Conservation (phyloP, 2,888 invertebrate genomes). For the Sabellastarte sp. region DNA sequence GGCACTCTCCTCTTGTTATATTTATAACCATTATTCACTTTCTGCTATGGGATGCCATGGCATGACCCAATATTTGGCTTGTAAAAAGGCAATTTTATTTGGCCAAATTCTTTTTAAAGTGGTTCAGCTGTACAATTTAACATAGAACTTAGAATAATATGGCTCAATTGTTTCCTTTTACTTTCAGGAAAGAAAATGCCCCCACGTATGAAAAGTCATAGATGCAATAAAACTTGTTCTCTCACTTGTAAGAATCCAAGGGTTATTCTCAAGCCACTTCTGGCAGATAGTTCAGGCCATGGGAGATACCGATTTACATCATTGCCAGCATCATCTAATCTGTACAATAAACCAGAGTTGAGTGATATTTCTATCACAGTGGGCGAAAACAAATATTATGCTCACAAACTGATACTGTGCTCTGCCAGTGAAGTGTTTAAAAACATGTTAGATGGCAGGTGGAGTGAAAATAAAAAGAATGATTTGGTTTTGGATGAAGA, state of each 20-base stretch:
- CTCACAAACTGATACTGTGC: constrained; percentile 25
- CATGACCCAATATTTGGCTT: no score
- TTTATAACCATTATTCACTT: no score
- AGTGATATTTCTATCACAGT: constrained; percentile 28
- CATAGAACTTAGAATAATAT: no score
- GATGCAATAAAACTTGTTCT: constrained; percentile 1
- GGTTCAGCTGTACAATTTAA: no score
- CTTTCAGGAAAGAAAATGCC: no score
- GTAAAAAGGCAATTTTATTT: no score
- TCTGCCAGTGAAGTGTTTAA: constrained; percentile 30
- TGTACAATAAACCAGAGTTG: constrained; percentile 28
- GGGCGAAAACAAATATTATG: constrained; percentile 23
- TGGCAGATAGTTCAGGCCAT: constrained; percentile 15
- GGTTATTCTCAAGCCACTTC: constrained; percentile 24
- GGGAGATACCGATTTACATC: constrained; percentile 19
- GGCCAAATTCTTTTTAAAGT: no score
- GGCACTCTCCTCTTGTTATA: no score
- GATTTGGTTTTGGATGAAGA: constrained; percentile 36
- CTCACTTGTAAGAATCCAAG: constrained; percentile 19
- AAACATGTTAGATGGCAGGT: constrained; percentile 22
- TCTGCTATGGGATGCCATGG: no score
- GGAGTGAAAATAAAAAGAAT: constrained; percentile 17
- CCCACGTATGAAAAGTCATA: background rate
- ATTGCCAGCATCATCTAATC: constrained; percentile 20
- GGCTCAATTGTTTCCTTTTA: no score